Evolutionary conservation across 2,888 invertebrate genomes (phyloP).

Genomic region (Nezara viridula): DNA sequence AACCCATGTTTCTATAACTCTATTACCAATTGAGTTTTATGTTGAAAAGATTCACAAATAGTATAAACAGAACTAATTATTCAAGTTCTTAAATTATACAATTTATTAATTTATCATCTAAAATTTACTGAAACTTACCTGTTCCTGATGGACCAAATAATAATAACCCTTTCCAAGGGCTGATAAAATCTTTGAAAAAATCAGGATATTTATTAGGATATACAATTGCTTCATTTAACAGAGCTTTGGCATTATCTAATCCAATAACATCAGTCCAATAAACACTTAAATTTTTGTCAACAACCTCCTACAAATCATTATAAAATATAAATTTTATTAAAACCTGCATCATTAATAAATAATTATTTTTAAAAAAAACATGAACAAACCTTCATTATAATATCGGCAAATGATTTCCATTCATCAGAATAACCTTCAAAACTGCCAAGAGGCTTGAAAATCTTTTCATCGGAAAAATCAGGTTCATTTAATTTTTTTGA

Average conservation of each 20-base stretch:
- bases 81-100: not conserved
- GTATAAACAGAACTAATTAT: not conserved
- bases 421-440: conserved; percentile 69
- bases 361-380: conserved; percentile 64
- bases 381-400: conserved; percentile 74
- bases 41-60: too few species aligned
- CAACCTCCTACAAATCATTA: conserved; percentile 72
- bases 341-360: not conserved
- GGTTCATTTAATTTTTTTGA: not conserved
- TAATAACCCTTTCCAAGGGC: conserved; percentile 88
- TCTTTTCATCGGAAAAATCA: conserved; percentile 36
- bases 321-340: not conserved
- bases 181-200: conserved; percentile 76
- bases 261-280: conserved; percentile 88
- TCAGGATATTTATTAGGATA: conserved; percentile 83
- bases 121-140: conserved; percentile 70
- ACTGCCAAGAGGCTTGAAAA: conserved; percentile 68
- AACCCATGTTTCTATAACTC: too few species aligned
- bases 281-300: conserved; percentile 77
- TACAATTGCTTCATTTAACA: conserved; percentile 88
- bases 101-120: not conserved
- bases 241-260: conserved; percentile 79
- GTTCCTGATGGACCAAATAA: conserved; percentile 86
- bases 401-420: conserved; percentile 77
- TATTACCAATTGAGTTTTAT: too few species aligned